Percentiles rank a stretch among this genome's conserved stretches.
These are phyloP conservation scores for Empidonax alnorum DNA, from an alignment of 2,113 vertebrate genomes.

Conservation along the genomic window DNA sequence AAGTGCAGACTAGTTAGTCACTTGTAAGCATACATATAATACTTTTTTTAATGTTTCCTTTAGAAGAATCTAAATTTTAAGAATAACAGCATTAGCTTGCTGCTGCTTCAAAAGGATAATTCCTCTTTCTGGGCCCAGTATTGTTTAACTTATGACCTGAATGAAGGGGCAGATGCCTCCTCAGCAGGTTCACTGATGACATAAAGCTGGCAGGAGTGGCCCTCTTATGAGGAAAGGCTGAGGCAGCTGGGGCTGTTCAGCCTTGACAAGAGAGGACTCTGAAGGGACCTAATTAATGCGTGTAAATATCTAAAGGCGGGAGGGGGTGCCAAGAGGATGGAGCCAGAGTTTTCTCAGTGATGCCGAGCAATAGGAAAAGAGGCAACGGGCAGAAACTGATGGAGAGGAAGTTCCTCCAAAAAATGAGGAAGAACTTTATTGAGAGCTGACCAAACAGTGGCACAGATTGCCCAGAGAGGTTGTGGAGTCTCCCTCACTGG, in stretches of 20 bases:
- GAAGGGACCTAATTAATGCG: neutral
- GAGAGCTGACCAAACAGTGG: neutral
- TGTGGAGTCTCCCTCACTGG: too few species aligned
- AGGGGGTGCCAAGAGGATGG: neutral
- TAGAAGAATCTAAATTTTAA: neutral
- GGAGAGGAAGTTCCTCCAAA: neutral
- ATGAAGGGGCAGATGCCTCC: neutral
- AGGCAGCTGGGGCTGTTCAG: neutral
- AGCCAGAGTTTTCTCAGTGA: neutral
- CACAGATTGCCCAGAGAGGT: neutral
- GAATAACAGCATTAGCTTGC: neutral
- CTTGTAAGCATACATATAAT: fast-evolving
- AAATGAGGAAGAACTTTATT: neutral
- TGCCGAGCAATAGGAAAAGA: neutral
- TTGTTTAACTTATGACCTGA: neutral
- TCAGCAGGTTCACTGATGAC: neutral
- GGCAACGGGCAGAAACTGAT: neutral
- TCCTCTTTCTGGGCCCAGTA: neutral
- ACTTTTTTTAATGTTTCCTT: neutral
- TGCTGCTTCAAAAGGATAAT: neutral
- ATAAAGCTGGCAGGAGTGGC: neutral
- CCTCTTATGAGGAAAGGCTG: neutral
- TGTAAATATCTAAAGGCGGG: neutral
- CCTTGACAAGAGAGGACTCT: neutral
- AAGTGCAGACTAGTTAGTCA: neutral